Evolutionary conservation across 1,140 invertebrate genomes (phyloP).

Genomic region (Pectinophora gossypiella): DNA sequence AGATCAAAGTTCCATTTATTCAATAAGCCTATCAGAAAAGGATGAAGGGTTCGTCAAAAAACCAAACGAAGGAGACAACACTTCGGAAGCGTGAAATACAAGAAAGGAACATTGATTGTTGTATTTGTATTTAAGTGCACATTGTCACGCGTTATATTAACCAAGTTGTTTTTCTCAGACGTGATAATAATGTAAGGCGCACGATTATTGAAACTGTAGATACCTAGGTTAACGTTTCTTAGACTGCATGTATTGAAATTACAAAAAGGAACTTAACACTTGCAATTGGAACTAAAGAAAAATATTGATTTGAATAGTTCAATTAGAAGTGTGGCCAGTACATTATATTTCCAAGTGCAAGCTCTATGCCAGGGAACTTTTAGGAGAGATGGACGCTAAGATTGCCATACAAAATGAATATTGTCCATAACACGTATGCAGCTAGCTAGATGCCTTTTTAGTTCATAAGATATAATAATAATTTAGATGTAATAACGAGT

Average conservation of each 20-base stretch:
- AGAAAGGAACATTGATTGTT: background rate
- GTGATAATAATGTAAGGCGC: background rate
- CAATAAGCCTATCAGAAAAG: conserved; percentile 69
- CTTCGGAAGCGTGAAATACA: conserved; percentile 63
- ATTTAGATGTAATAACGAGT: conserved; percentile 15
- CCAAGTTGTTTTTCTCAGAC: conserved; percentile 1
- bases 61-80: conserved; percentile 55
- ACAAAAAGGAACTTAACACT: too few relatives aligned
- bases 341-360: background rate
- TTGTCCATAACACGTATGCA: background rate
- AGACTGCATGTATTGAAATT: background rate
- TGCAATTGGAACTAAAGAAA: background rate
- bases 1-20: conserved; percentile 67
- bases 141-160: conserved; percentile 10
- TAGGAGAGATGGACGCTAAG: conserved; percentile 11
- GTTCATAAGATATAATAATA: background rate
- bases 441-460: background rate
- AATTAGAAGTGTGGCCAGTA: background rate
- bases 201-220: background rate
- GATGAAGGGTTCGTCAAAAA: conserved; percentile 55
- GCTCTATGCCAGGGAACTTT: background rate
- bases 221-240: background rate
- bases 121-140: conserved; percentile 8
- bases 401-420: conserved; percentile 23
- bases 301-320: background rate